These are phyloP conservation scores for Falcaria lacertinaria DNA, from an alignment of 2,888 invertebrate species.

Conservation along the genomic window DNA sequence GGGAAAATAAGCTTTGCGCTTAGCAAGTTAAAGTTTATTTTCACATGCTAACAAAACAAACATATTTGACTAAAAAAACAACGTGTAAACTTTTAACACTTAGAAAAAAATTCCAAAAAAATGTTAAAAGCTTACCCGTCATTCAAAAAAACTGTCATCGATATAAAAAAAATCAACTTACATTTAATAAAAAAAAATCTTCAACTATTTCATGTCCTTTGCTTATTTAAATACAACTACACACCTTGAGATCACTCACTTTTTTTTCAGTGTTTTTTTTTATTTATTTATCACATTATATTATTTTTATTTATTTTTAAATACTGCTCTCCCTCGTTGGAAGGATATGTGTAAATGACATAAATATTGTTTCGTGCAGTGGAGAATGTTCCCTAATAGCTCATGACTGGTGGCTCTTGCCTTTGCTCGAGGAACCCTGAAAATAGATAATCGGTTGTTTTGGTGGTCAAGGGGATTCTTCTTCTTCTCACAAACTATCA, in stretches of 20 bases:
- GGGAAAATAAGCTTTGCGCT: slow-evolving; percentile 10
- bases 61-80: slow-evolving; percentile 43
- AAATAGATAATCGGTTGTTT: slow-evolving; percentile 4
- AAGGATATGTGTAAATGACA: slow-evolving; percentile 31
- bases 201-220: slow-evolving; percentile 42
- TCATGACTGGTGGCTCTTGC: slow-evolving; percentile 65
- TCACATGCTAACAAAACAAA: slow-evolving; percentile 17
- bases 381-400: slow-evolving; percentile 53
- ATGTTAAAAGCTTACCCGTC: neutral
- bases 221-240: slow-evolving; percentile 58
- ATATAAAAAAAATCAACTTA: no score
- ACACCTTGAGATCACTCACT: slow-evolving; percentile 76
- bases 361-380: slow-evolving; percentile 39
- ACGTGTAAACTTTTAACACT: neutral
- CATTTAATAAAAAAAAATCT: slow-evolving; percentile 24
- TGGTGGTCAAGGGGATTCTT: no score
- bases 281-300: slow-evolving; percentile 59
- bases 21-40: slow-evolving; percentile 10
- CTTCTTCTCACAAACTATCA: no score
- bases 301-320: slow-evolving; percentile 70
- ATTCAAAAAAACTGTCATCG: slow-evolving; percentile 16
- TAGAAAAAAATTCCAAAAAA: neutral
- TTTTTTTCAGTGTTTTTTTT: slow-evolving; percentile 60
- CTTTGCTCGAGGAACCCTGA: slow-evolving; percentile 63
- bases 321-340: slow-evolving; percentile 60